Percentiles rank a stretch among this genome's conserved stretches.
Conservation (phyloP, 2,113 vertebrate species). For the Cephalophus harveyi region DNA sequence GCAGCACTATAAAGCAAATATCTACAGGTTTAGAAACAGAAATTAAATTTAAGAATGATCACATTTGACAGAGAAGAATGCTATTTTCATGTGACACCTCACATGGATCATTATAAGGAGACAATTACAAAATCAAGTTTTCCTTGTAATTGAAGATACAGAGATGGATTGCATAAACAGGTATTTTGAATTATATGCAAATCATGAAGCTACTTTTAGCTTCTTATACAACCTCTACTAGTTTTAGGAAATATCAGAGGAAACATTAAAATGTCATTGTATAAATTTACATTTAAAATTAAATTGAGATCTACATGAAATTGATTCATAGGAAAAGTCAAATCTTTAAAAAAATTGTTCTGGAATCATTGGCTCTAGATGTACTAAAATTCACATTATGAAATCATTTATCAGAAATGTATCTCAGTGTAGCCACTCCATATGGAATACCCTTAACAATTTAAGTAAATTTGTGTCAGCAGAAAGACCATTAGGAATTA, state of each 20-base stretch:
- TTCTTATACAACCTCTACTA: neutral
- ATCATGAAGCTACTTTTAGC: neutral
- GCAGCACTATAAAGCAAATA: neutral
- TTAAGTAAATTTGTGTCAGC: neutral
- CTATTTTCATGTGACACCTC: neutral
- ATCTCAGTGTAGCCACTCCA: neutral
- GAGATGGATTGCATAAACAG: neutral
- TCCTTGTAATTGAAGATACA: neutral
- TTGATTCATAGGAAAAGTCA: neutral
- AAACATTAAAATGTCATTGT: neutral
- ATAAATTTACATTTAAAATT: slow-evolving; percentile 19
- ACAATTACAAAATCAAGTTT: neutral
- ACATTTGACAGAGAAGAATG: neutral
- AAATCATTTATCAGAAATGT: neutral
- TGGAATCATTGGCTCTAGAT: neutral
- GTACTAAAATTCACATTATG: neutral
- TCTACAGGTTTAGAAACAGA: neutral
- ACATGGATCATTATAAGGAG: neutral
- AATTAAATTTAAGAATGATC: neutral
- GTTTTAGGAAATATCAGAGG: neutral
- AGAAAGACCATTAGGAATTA: neutral
- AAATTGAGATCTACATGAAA: neutral
- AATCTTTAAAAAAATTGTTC: neutral
- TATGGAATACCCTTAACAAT: neutral
- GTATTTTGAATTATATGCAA: neutral